Percentiles rank a stretch among this genome's conserved stretches.
Conservation (phyloP, 2,888 invertebrate genomes). For the Adela reaumurella region DNA sequence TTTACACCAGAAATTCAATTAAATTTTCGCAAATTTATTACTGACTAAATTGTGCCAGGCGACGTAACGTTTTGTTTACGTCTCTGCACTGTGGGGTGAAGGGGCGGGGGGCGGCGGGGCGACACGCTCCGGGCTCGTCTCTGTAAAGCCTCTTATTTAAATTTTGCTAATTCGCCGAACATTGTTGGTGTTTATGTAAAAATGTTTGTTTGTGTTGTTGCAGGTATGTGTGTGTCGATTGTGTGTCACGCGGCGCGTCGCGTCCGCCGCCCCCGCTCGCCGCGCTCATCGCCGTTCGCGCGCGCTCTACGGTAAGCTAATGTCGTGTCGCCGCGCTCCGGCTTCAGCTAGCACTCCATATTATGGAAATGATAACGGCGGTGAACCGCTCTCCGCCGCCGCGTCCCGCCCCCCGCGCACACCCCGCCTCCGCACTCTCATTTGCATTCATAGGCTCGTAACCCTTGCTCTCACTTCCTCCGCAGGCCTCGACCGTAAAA, state of each 20-base stretch:
- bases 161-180: background rate
- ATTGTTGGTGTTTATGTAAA: background rate
- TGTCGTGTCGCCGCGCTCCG: background rate
- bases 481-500: conserved; percentile 38
- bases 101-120: no score
- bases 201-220: background rate
- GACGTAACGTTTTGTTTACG: background rate
- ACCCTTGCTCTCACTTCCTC: conserved; percentile 44
- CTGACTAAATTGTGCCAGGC: no score
- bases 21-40: no score
- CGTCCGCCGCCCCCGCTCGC: background rate
- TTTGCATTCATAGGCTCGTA: conserved; percentile 57
- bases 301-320: background rate
- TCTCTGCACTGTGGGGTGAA: background rate
- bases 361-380: conserved; percentile 45
- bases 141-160: background rate
- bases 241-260: background rate
- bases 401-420: conserved; percentile 20
- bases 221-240: background rate
- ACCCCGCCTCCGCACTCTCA: conserved; percentile 38
- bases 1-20: no score
- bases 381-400: conserved; percentile 26
- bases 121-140: no score
- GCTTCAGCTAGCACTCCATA: conserved; percentile 7
- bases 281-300: background rate